Evolutionary conservation across 2,113 vertebrate species (phyloP).

Genomic region (Phaethornis superciliosus): DNA sequence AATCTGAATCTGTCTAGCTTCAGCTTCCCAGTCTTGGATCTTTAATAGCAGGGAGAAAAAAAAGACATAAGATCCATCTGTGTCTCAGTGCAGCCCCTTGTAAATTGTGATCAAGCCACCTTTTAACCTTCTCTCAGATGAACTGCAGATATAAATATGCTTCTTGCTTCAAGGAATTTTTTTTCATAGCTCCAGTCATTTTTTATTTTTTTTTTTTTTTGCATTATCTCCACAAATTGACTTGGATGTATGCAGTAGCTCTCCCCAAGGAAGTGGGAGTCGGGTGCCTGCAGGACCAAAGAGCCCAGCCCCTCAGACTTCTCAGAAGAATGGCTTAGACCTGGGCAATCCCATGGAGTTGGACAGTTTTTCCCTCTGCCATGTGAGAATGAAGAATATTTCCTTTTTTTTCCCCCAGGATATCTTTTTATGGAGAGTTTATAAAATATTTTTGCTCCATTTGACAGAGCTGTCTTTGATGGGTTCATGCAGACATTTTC

Average conservation of each 20-base stretch:
- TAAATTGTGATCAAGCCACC: slow-evolving; percentile 19
- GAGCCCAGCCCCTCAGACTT: not conserved
- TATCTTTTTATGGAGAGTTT: not conserved
- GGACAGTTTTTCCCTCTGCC: not conserved
- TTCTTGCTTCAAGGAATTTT: not conserved
- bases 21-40: not conserved
- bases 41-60: not conserved
- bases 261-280: rapidly evolving
- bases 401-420: not conserved
- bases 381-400: not conserved
- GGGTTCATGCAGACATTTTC: not conserved
- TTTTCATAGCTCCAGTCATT: not conserved
- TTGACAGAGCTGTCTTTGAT: not conserved
- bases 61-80: not conserved
- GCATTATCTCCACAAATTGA: not conserved
- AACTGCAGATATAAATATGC: not conserved
- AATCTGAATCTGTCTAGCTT: slow-evolving; percentile 10
- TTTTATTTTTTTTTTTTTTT: not conserved
- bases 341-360: not conserved
- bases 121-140: slow-evolving; percentile 6
- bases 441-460: not conserved
- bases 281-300: not conserved
- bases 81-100: not conserved
- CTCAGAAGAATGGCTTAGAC: not conserved
- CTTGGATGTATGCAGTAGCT: not conserved